phyloP scores from a whole-genome alignment of 2,113 vertebrate genomes.

The Pterocles orientalis region DNA sequence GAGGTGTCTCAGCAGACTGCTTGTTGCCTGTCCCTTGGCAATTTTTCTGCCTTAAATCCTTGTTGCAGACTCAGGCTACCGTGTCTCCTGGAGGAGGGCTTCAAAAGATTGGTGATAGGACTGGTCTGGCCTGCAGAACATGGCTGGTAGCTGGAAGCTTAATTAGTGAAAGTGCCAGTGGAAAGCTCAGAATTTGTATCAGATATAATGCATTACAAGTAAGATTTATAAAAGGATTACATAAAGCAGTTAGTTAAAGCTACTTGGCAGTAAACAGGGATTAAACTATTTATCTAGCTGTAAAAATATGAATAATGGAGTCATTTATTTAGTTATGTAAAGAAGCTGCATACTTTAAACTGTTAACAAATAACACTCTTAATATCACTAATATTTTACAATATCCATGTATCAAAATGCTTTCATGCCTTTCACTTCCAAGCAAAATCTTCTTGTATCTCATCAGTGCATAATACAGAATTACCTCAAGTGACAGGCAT shows the following conservation, averaged over 20 bases:
- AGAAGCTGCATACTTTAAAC: not conserved
- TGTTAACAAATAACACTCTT: not conserved
- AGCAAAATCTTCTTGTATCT: not conserved
- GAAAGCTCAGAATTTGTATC: not conserved
- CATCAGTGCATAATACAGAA: not conserved
- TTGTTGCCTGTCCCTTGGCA: not conserved
- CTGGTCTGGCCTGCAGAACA: not conserved
- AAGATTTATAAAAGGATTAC: constrained; percentile 50
- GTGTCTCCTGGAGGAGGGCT: not conserved
- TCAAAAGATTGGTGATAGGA: not conserved
- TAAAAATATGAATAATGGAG: constrained; percentile 42
- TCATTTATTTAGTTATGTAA: constrained; percentile 2
- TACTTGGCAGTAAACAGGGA: constrained; percentile 34
- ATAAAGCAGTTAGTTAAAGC: constrained; percentile 48
- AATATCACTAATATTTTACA: not conserved
- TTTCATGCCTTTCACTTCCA: not conserved
- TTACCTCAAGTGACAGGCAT: not conserved
- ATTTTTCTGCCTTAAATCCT: not conserved
- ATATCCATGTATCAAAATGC: not conserved
- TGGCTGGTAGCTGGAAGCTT: not conserved
- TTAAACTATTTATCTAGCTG: constrained; percentile 59
- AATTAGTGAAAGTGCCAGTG: not conserved
- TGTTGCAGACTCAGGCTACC: not conserved
- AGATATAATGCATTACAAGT: not conserved
- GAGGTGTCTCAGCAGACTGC: not conserved